Evolutionary conservation across 2,113 vertebrate genomes (phyloP), one percentile per base, ranked within the genome.

Genomic region (Spea multiplicata): DNA sequence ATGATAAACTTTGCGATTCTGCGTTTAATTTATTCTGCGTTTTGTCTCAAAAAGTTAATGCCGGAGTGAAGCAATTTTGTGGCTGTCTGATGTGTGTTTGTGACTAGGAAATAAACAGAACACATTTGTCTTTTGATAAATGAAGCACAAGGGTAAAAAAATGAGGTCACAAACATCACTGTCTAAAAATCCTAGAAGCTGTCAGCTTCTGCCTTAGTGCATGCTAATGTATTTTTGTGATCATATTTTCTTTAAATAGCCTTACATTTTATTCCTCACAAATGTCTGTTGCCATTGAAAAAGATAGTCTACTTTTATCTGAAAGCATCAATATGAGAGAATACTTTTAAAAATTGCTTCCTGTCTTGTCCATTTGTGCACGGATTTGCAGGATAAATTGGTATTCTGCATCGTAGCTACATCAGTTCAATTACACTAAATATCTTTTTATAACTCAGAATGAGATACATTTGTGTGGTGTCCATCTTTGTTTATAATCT

Each of bases 121-220:
- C 44, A 49, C 75, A 77, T 66, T 78, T 10, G 62, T 78, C 30
- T 30, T 71, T 8, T 78, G 30, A 46, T 64, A 72, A 65, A 71
- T 50, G 59, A 72, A 72, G 46, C 57, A 64, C 59, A 46, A 72
- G 46, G 12, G 6, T 66, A 30, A 30, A 48, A 72, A 68, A 72
- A 72, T 78, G 44, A 78, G 59, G 48, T 17, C n/a, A 44, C 76
- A 72, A 69, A 53, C 55, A 65, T 64, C 44, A 71, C 47, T 77
- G 4, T 44, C 45, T n/a, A 6, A 16, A 71, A 78, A 65, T 78
- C 62, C 17, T 77, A 53, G 8, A 46, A 65, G 46, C 55, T 78
- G 55, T 71, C 75, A 65, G 61, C 46, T 9, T 50, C 47, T 65
- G 48, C 14, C 47, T 72, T 53, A 53, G 71, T 48, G 50, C 59